Percentiles rank a stretch among this genome's conserved stretches.
Conservation (phyloP, 1,140 invertebrate genomes). For the Atta texana region DNA sequence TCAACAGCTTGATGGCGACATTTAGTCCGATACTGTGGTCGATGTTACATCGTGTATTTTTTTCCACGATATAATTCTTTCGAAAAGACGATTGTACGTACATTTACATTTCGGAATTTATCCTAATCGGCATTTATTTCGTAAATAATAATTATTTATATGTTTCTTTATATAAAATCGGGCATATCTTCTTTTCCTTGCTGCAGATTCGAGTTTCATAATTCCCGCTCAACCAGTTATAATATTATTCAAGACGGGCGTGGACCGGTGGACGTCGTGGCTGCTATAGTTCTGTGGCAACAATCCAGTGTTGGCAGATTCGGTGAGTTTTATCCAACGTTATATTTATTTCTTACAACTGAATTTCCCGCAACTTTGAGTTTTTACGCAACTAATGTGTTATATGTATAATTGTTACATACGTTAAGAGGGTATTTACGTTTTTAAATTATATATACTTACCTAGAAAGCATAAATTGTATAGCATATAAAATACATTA, state of each 20-base stretch:
- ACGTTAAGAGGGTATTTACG: neutral
- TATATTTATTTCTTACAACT: neutral
- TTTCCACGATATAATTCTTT: neutral
- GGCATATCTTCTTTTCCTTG: neutral
- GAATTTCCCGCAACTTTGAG: too few species aligned
- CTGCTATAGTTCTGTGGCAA: neutral
- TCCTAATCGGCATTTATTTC: neutral
- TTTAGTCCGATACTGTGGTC: conserved; percentile 12
- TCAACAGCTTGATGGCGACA: conserved; percentile 25
- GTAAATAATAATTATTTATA: conserved; percentile 15
- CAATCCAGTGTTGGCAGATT: neutral
- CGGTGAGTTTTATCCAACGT: conserved; percentile 22
- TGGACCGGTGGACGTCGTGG: neutral
- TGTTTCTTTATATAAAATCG: neutral
- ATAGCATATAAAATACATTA: neutral
- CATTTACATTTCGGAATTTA: neutral
- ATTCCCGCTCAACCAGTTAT: conserved; percentile 33
- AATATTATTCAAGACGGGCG: neutral
- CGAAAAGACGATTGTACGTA: neutral
- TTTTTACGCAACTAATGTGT: neutral
- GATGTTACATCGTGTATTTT: conserved; percentile 26
- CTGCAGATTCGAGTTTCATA: conserved; percentile 16
- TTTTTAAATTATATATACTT: neutral
- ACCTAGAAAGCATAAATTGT: neutral
- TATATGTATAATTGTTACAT: neutral